Evolutionary conservation across 2,797 vertebrate genomes (phyloP).

Genomic region (Alauda arvensis): DNA sequence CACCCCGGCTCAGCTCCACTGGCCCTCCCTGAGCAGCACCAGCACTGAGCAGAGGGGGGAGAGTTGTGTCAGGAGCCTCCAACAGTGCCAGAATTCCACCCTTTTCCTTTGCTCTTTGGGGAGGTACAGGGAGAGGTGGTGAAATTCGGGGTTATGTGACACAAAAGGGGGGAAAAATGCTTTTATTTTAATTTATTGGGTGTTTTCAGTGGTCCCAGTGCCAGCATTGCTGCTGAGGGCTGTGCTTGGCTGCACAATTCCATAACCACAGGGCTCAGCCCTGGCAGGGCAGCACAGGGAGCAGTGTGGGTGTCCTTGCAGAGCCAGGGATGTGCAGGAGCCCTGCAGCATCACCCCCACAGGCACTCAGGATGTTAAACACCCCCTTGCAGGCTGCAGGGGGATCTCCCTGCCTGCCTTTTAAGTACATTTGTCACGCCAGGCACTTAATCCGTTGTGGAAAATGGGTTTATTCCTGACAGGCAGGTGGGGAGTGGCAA

Average conservation of each 20-base stretch:
- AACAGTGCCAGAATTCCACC: background rate
- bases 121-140: background rate
- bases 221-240: background rate
- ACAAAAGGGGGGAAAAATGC: background rate
- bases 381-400: background rate
- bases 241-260: background rate
- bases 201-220: background rate
- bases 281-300: background rate
- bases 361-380: background rate
- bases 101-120: background rate
- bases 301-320: background rate
- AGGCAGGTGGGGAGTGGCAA: background rate
- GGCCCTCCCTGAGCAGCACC: background rate
- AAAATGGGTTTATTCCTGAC: slow-evolving; percentile 20
- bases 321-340: background rate
- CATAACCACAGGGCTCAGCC: fast-evolving
- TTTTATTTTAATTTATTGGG: background rate
- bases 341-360: background rate
- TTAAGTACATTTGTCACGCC: slow-evolving; percentile 35
- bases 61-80: background rate
- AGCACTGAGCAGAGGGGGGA: background rate
- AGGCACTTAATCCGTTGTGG: background rate
- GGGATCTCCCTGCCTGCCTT: background rate
- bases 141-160: background rate
- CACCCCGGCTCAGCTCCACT: background rate